Evolutionary conservation across 2,797 vertebrate genomes (phyloP).

Genomic region (Pyrocephalus nanus): DNA sequence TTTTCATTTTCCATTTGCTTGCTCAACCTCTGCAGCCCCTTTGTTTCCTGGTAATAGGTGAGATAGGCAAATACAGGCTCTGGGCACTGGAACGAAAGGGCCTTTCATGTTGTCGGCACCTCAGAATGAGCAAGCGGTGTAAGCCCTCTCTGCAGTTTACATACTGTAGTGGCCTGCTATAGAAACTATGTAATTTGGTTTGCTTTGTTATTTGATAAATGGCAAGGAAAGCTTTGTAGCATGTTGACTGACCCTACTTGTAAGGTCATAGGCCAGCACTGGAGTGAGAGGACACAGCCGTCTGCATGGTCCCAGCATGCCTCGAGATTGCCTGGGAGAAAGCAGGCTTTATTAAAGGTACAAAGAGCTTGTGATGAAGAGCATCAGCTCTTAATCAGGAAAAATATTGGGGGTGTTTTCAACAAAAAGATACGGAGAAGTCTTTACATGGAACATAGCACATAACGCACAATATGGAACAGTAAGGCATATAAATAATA

Average conservation of each 20-base stretch:
- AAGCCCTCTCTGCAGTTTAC: constrained; percentile 47
- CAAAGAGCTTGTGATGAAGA: constrained; percentile 28
- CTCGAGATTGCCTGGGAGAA: constrained; percentile 63
- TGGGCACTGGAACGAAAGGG: constrained; percentile 1
- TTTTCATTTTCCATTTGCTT: constrained; percentile 58
- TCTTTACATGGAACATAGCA: rapidly evolving
- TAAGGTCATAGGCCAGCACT: constrained; percentile 32
- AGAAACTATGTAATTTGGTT: constrained; percentile 59
- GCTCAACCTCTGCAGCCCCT: constrained; percentile 35
- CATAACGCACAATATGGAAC: rapidly evolving
- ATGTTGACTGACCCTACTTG: constrained; percentile 38
- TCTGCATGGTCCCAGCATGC: constrained; percentile 46
- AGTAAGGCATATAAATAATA: neutral
- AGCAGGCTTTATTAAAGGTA: constrained; percentile 37
- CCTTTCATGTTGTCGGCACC: constrained; percentile 43
- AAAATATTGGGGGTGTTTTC: neutral
- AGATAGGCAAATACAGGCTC: constrained; percentile 57
- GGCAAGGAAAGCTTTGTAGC: constrained; percentile 47
- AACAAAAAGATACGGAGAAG: neutral
- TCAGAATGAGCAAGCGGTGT: constrained; percentile 7
- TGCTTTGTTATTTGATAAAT: constrained; percentile 60
- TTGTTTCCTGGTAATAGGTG: constrained; percentile 63
- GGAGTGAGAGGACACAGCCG: constrained; percentile 22
- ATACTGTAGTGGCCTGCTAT: constrained; percentile 59
- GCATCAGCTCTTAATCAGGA: constrained; percentile 14